Conservation (phyloP, 2,888 invertebrate genomes). For the Perdita meconis region DNA sequence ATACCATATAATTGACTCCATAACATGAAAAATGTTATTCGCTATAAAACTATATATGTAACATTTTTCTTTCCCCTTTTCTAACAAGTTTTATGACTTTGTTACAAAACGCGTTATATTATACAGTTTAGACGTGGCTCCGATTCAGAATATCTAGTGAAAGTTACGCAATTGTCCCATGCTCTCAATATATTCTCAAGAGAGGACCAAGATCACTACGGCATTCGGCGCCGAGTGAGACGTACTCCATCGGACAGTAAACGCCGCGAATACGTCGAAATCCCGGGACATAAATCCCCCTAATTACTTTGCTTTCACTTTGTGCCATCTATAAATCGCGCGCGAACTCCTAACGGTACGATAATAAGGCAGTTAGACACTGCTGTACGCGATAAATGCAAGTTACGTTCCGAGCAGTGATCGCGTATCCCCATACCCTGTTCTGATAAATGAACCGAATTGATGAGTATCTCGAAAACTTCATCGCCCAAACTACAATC, state of each 20-base stretch:
- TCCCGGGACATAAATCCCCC: not conserved
- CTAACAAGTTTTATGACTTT: too few species aligned
- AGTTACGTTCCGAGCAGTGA: slow-evolving; percentile 19
- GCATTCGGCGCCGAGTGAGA: not conserved
- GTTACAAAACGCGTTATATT: too few species aligned
- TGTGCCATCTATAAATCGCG: slow-evolving; percentile 5
- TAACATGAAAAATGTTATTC: too few species aligned
- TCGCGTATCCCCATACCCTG: not conserved
- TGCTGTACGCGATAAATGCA: slow-evolving; percentile 22
- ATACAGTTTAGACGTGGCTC: too few species aligned
- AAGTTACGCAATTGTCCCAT: slow-evolving; percentile 19
- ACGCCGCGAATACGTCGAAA: not conserved
- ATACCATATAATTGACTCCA: too few species aligned
- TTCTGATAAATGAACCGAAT: too few species aligned
- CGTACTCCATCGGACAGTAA: not conserved
- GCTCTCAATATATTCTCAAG: not conserved
- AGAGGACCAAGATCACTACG: not conserved
- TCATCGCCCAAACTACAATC: too few species aligned
- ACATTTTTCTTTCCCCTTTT: too few species aligned
- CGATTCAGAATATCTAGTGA: slow-evolving; percentile 2
- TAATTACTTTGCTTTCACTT: not conserved
- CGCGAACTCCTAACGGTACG: slow-evolving; percentile 19
- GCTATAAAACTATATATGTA: too few species aligned
- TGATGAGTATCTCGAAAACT: too few species aligned
- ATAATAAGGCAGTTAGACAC: slow-evolving; percentile 31